These are phyloP conservation scores for Anarhynchus alexandrinus DNA, from an alignment of 2,113 vertebrate genomes.

Conservation along the genomic window DNA sequence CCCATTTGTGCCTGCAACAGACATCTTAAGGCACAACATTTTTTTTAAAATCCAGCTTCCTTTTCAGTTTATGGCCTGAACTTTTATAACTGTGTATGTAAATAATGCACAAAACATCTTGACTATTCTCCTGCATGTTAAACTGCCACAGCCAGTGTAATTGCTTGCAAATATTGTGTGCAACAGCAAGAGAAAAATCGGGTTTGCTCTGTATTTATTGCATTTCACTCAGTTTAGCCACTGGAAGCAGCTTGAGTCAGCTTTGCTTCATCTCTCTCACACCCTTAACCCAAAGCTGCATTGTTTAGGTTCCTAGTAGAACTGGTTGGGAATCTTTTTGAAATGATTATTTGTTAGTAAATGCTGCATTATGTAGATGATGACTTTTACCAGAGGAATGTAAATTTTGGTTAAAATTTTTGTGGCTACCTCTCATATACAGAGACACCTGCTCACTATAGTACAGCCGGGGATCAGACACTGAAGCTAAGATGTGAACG, in stretches of 20 bases:
- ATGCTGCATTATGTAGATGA: not conserved
- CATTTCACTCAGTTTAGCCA: not conserved
- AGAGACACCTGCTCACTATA: not conserved
- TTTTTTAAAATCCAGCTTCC: not conserved
- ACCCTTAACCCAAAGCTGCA: conserved; percentile 2
- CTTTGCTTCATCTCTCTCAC: not conserved
- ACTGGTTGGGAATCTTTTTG: conserved; percentile 6
- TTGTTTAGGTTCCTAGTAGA: not conserved
- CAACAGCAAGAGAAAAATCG: not conserved
- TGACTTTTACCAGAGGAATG: not conserved
- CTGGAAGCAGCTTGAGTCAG: conserved; percentile 18
- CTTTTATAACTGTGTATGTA: not conserved
- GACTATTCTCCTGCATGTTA: not conserved
- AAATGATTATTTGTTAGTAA: not conserved
- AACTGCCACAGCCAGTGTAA: not conserved
- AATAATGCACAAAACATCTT: not conserved
- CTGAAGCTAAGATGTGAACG: not conserved
- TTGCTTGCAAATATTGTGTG: conserved; percentile 12
- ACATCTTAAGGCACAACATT: not conserved
- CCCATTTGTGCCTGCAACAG: not conserved
- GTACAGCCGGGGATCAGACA: not conserved
- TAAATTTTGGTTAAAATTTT: not conserved
- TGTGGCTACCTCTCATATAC: not conserved
- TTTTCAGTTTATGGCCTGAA: not conserved
- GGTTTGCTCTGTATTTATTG: not conserved